Conservation (phyloP, 2,888 invertebrate species). For the Agriopis leucophaearia region DNA sequence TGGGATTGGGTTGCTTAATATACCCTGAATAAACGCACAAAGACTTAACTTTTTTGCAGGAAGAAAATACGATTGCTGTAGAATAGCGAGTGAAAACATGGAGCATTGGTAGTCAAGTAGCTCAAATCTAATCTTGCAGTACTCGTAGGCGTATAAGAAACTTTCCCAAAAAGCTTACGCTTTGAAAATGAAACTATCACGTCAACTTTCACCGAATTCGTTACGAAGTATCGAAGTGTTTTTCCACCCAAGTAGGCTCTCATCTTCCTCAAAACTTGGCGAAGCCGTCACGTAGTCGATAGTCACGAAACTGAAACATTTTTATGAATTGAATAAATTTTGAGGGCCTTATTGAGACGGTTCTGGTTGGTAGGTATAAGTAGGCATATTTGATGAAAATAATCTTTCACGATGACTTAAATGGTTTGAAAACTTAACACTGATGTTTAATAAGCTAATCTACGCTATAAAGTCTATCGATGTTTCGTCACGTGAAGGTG, state of each 20-base stretch:
- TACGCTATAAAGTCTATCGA: too few relatives aligned
- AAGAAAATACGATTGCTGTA: too few relatives aligned
- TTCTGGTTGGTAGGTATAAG: background rate
- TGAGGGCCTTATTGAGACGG: slow-evolving; percentile 5
- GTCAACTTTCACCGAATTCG: slow-evolving; percentile 1
- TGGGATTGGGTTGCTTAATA: too few relatives aligned
- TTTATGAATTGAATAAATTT: slow-evolving; percentile 41
- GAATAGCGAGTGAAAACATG: too few relatives aligned
- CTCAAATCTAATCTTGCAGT: background rate
- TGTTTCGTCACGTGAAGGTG: too few relatives aligned
- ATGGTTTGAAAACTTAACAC: too few relatives aligned
- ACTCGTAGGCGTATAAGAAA: background rate
- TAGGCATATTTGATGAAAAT: too few relatives aligned
- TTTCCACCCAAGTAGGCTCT: slow-evolving; percentile 3
- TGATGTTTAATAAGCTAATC: too few relatives aligned
- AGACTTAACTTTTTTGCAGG: too few relatives aligned
- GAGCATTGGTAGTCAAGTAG: too few relatives aligned
- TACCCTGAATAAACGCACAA: too few relatives aligned
- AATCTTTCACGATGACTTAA: too few relatives aligned
- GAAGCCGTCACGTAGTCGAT: slow-evolving; percentile 31
- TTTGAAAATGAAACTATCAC: slow-evolving; percentile 1
- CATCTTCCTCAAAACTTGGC: slow-evolving; percentile 20
- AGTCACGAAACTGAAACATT: slow-evolving; percentile 40
- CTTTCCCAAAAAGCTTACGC: background rate
- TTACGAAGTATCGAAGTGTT: slow-evolving; percentile 4